phyloP scores from a whole-genome alignment of 2,113 vertebrate genomes.

The Xenopus borealis region DNA sequence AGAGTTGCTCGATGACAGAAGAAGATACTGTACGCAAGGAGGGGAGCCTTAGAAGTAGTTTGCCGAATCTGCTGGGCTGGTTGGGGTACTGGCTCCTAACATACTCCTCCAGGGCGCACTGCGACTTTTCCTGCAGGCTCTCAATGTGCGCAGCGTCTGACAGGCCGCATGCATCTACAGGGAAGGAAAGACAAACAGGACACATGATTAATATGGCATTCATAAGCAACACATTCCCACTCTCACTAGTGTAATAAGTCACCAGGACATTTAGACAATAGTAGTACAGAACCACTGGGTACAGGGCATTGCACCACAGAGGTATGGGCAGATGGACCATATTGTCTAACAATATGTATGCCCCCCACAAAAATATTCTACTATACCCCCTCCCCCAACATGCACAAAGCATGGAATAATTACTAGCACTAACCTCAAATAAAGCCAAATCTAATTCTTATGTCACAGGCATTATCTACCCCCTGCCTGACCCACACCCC shows the following conservation, averaged over 20 bases:
- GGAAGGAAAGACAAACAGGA: conserved; percentile 38
- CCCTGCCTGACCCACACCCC: no score
- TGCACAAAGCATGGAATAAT: no score
- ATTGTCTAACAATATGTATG: no score
- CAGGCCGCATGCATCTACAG: conserved; percentile 92
- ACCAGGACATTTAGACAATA: not conserved
- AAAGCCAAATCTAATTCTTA: no score
- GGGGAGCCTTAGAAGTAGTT: conserved; percentile 92
- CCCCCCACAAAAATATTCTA: no score
- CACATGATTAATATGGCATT: conserved; percentile 37
- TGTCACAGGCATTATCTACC: no score
- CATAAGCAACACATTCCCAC: not conserved
- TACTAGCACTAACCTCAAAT: no score
- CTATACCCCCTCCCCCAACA: no score
- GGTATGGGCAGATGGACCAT: no score
- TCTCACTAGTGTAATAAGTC: no score
- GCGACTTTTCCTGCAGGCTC: conserved; percentile 96
- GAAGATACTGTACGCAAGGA: conserved; percentile 94
- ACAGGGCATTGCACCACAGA: no score
- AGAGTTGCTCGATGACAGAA: conserved; percentile 97
- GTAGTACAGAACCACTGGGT: no score
- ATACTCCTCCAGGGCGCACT: conserved; percentile 95
- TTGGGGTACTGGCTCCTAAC: conserved; percentile 97
- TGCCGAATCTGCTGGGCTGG: conserved; percentile 97
- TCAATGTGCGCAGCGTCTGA: conserved; percentile 97